Evolutionary conservation across 2,888 invertebrate species (phyloP).

Genomic region (Dilophus febrilis): DNA sequence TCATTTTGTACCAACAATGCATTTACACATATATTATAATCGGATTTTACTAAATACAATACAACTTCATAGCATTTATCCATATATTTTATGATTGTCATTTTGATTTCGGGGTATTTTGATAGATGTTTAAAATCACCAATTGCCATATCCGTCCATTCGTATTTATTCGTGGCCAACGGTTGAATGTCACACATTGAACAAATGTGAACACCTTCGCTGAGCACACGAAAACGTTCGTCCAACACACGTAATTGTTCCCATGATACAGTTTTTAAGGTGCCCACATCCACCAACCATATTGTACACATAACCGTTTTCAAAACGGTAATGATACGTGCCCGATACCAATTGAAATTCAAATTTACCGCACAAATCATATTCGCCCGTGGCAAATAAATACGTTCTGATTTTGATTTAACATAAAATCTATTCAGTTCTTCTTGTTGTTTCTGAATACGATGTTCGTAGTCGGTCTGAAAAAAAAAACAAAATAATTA

Average conservation of each 20-base stretch:
- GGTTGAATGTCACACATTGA: slow-evolving; percentile 31
- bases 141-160: slow-evolving; percentile 26
- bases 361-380: no score
- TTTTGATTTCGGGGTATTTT: slow-evolving; percentile 21
- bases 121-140: slow-evolving; percentile 25
- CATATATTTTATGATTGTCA: slow-evolving; percentile 23
- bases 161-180: slow-evolving; percentile 17
- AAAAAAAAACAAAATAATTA: no score
- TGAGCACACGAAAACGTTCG: slow-evolving; percentile 31
- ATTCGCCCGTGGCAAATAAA: no score
- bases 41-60: slow-evolving; percentile 24
- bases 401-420: no score
- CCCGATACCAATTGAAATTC: no score
- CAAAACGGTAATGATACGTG: no score
- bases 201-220: slow-evolving; percentile 36
- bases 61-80: slow-evolving; percentile 24
- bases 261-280: slow-evolving; percentile 33
- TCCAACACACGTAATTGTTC: slow-evolving; percentile 35
- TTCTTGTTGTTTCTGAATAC: no score
- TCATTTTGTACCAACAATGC: slow-evolving; percentile 32
- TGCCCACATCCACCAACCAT: slow-evolving; percentile 40
- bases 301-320: slow-evolving; percentile 8
- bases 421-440: no score
- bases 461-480: no score
- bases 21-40: slow-evolving; percentile 33